Percentiles rank a stretch among this genome's conserved stretches.
Conservation (phyloP, 2,888 invertebrate species). For the Athalia cordata region DNA sequence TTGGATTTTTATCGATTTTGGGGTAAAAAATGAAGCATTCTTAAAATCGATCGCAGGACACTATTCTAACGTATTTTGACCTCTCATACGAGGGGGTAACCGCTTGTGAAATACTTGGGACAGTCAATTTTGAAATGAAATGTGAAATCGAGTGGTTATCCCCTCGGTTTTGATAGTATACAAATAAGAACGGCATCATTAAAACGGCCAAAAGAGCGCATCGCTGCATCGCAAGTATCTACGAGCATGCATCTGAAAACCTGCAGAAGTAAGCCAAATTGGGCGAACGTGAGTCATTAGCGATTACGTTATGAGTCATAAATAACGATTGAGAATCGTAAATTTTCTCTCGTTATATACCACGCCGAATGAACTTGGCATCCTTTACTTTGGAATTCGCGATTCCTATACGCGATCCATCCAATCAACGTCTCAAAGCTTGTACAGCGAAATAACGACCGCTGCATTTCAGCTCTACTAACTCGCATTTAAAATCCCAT, state of each 20-base stretch:
- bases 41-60: no score
- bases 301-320: conserved; percentile 48
- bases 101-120: no score
- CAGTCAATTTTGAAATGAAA: no score
- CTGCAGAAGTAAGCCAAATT: conserved; percentile 25
- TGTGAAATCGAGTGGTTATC: no score
- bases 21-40: no score
- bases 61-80: no score
- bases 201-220: conserved; percentile 19
- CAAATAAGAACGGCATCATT: conserved; percentile 12
- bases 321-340: conserved; percentile 53
- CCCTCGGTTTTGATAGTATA: not conserved
- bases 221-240: not conserved
- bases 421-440: conserved; percentile 42
- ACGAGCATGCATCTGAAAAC: not conserved
- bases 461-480: conserved; percentile 6
- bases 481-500: conserved; percentile 16
- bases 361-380: conserved; percentile 47
- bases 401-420: conserved; percentile 30
- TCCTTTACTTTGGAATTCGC: conserved; percentile 40
- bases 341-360: conserved; percentile 50
- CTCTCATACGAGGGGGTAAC: no score
- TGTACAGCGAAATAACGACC: conserved; percentile 40
- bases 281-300: conserved; percentile 50
- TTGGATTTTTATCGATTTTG: no score